Conservation (phyloP, 2,113 vertebrate species). For the Notechis scutatus region DNA sequence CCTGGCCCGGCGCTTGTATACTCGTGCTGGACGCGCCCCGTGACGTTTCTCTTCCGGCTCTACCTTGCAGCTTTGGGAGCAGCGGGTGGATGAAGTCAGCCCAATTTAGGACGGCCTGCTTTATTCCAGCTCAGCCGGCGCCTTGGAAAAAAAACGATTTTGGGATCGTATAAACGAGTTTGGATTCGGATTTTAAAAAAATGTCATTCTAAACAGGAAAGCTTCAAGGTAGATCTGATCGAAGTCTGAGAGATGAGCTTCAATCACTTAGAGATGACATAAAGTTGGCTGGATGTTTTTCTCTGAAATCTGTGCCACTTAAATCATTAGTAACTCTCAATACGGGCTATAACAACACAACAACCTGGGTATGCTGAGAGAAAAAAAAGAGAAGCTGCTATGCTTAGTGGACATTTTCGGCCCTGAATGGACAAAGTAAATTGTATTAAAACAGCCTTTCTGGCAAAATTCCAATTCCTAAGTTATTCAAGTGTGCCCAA, state of each 20-base stretch:
- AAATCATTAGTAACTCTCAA: not conserved
- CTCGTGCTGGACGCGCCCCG: not conserved
- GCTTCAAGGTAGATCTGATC: not conserved
- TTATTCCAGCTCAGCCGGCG: not conserved
- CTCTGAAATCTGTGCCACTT: not conserved
- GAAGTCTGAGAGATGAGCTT: not conserved
- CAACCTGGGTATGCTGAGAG: not conserved
- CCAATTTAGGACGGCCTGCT: not conserved
- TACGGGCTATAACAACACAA: not conserved
- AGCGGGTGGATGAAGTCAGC: not conserved
- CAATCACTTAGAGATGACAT: not conserved
- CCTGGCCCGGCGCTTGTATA: not conserved
- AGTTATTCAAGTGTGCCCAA: not conserved
- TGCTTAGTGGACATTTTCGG: not conserved
- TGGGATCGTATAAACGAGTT: not conserved
- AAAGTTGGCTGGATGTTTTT: not conserved
- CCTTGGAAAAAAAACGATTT: not conserved
- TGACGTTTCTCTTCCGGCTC: not conserved
- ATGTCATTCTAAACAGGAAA: not conserved
- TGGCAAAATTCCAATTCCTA: not conserved
- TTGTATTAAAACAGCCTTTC: not conserved
- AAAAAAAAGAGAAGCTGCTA: not conserved
- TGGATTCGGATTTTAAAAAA: not conserved
- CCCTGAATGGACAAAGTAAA: not conserved
- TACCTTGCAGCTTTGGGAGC: not conserved